Percentiles rank a stretch among this genome's conserved stretches.
phyloP scores from a whole-genome alignment of 2,797 vertebrate genomes.

The Sciurus carolinensis region DNA sequence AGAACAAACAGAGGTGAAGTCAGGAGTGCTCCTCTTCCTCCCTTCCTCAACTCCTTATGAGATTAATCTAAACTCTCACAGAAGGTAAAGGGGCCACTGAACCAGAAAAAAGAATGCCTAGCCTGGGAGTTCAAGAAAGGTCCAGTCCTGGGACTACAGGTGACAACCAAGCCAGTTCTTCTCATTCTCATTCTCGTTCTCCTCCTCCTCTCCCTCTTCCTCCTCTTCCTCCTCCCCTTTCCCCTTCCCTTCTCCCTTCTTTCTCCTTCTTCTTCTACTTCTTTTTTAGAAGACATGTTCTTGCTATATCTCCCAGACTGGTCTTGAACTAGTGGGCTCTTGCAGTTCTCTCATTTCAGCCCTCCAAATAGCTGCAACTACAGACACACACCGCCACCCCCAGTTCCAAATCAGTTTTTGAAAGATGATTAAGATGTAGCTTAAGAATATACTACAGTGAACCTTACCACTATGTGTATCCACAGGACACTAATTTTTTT shows the following conservation, averaged over 20 bases:
- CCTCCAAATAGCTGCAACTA: neutral
- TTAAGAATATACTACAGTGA: no score
- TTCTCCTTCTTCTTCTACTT: no score
- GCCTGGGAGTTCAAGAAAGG: neutral
- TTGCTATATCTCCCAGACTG: neutral
- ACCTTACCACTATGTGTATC: no score
- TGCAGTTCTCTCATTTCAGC: neutral
- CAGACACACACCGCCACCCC: neutral
- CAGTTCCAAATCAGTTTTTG: neutral
- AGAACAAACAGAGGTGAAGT: neutral
- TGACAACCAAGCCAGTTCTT: neutral
- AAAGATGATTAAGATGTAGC: no score
- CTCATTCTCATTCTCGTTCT: no score
- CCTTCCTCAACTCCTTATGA: neutral
- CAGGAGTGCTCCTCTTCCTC: neutral
- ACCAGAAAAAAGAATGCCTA: neutral
- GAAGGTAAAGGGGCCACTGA: neutral
- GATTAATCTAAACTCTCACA: neutral
- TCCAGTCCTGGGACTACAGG: rapidly evolving
- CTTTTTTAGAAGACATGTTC: neutral
- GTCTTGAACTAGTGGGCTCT: neutral
- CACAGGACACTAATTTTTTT: no score
- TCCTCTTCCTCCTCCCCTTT: no score
- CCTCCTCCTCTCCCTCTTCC: no score
- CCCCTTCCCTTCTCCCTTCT: no score